These are phyloP conservation scores for Lucifuga dentata DNA, from an alignment of 2,113 vertebrate genomes.

Conservation along the genomic window DNA sequence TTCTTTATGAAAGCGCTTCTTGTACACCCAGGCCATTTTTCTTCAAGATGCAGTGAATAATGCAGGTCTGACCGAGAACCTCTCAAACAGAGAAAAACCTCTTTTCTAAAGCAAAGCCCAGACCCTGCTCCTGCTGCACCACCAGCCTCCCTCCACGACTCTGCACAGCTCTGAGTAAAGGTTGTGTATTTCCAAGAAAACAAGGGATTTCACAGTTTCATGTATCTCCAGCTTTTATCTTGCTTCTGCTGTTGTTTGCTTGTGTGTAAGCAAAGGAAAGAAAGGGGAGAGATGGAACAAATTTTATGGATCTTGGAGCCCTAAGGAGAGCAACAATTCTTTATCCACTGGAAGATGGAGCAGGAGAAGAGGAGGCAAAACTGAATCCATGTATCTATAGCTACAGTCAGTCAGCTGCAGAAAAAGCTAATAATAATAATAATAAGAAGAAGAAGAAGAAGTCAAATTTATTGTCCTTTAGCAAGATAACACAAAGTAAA, in stretches of 20 bases:
- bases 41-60: constrained; percentile 36
- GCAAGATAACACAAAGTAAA: constrained; percentile 36
- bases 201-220: constrained; percentile 45
- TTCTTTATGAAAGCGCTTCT: constrained; percentile 8
- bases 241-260: constrained; percentile 41
- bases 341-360: constrained; percentile 54
- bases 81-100: constrained; percentile 20
- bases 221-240: constrained; percentile 56
- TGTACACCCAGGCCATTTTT: constrained; percentile 9
- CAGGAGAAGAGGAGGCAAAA: constrained; percentile 26
- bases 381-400: constrained; percentile 22
- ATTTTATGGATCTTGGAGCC: constrained; percentile 63
- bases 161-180: constrained; percentile 26
- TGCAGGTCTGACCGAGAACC: constrained; percentile 34
- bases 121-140: neutral
- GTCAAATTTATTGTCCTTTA: neutral
- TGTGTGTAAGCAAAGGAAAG: constrained; percentile 35
- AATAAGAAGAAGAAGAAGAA: too few species aligned
- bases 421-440: too few species aligned
- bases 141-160: constrained; percentile 33
- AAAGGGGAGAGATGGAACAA: constrained; percentile 40
- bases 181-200: constrained; percentile 35
- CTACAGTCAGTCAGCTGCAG: constrained; percentile 35
- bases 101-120: constrained; percentile 12
- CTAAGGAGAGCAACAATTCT: constrained; percentile 23